Conservation (phyloP, 2,797 vertebrate genomes). For the Vespertilio murinus region DNA sequence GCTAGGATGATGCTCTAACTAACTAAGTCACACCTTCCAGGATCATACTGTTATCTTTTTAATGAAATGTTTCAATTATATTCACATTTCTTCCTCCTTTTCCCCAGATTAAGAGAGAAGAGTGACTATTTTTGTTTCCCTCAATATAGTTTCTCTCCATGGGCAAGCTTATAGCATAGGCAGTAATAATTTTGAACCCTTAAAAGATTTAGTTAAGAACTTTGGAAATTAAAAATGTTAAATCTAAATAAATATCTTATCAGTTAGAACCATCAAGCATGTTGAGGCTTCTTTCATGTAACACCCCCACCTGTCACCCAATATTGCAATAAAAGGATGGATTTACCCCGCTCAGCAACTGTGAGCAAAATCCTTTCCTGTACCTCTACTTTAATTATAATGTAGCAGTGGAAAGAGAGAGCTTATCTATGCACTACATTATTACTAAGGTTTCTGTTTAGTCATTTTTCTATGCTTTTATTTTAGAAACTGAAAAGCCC, state of each 20-base stretch:
- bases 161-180: background rate
- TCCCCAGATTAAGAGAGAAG: slow-evolving; percentile 28
- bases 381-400: background rate
- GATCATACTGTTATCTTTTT: background rate
- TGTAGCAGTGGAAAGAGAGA: background rate
- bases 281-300: slow-evolving; percentile 21
- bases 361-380: slow-evolving; percentile 4
- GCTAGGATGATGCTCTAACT: background rate
- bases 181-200: slow-evolving; percentile 38
- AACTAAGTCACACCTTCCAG: background rate
- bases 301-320: background rate
- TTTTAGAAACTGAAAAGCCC: slow-evolving; percentile 33
- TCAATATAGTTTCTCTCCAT: background rate
- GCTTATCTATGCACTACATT: background rate
- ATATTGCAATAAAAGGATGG: background rate
- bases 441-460: slow-evolving; percentile 31
- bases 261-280: background rate
- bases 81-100: slow-evolving; percentile 51
- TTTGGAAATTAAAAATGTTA: slow-evolving; percentile 38
- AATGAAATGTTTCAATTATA: slow-evolving; percentile 29
- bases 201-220: slow-evolving; percentile 19
- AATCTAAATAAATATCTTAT: background rate
- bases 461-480: slow-evolving; percentile 25
- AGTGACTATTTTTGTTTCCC: background rate
- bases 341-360: background rate